Base-by-base conservation (phyloP, 2,797 vertebrate species). In the Pygocentrus nattereri region DNA sequence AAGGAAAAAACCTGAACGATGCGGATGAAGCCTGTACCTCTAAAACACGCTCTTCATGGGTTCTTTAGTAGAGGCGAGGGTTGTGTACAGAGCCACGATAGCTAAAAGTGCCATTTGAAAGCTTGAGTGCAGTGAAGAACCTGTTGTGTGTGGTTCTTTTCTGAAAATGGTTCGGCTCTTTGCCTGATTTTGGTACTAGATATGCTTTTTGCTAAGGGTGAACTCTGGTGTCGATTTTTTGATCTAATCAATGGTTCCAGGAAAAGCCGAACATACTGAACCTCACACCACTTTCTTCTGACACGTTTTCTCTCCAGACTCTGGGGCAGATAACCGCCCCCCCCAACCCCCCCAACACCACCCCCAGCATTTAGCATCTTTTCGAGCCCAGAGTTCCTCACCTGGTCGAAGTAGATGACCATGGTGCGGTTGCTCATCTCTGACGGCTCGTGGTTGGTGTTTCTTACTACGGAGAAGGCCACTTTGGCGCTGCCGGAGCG, bases 351-450 rank as follows among this genome's bases (percentile, higher is more conserved):
- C 12, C 62, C 47, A 12, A 4, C 38, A 25, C 6, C 2, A 16
- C 47, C 62, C 30, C 4, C 3, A 23, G 0, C 52, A n/a, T 54
- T 21, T 15, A n/a, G 25, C 56, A 1, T 8, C 6, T 4, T 4
- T 10, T 21, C 2, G n/a, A n/a, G 8, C n/a, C 3, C n/a, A 25
- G 4, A 27, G 23, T 64, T 21, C 79, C 86, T 88, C 94, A 99
- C 97, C 96, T 96, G 96, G 91, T 99, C 98, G 88, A 99, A 99
- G 93, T 99, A 99, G 93, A 99, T 99, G 90, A 97, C 96, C 97
- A 98, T 99, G 76, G 97, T 97, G 81, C 97, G 95, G 90, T 98
- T 99, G 92, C 97, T 99, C 98, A 99, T 99, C 94, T 99, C 98
- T 58, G 97, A 99, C 61, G 98, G 98, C 84, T 99, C 98, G 82